Percentiles rank a stretch among this genome's conserved stretches.
phyloP scores from a whole-genome alignment of 2,113 vertebrate species.

The Poeciliopsis retropinna region DNA sequence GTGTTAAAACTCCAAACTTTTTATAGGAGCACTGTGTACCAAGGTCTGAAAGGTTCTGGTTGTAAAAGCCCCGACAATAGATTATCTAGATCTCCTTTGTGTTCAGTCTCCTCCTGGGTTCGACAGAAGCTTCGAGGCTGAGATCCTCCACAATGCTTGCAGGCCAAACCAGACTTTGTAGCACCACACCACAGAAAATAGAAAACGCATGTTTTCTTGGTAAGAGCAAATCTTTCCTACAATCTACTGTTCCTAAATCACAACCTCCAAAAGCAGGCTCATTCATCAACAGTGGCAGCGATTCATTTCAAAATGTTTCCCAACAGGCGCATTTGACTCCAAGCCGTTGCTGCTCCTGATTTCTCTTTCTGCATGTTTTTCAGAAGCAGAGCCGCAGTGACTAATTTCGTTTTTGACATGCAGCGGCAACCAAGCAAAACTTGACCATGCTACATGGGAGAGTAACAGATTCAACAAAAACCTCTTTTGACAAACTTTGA shows the following conservation, averaged over 20 bases:
- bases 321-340: slow-evolving; percentile 36
- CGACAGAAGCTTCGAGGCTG: slow-evolving; percentile 57
- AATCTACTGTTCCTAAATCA: slow-evolving; percentile 57
- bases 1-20: background rate
- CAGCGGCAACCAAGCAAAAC: slow-evolving; percentile 12
- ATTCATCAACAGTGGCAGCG: slow-evolving; percentile 36
- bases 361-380: slow-evolving; percentile 16
- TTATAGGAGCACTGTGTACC: slow-evolving; percentile 12
- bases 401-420: slow-evolving; percentile 26
- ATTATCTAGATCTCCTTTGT: slow-evolving; percentile 41
- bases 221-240: slow-evolving; percentile 49
- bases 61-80: slow-evolving; percentile 33
- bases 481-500: slow-evolving; percentile 18
- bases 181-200: slow-evolving; percentile 38
- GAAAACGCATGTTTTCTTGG: slow-evolving; percentile 52
- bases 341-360: slow-evolving; percentile 19
- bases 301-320: slow-evolving; percentile 52
- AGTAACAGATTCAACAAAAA: slow-evolving; percentile 16
- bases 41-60: slow-evolving; percentile 26
- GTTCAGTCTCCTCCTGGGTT: slow-evolving; percentile 54
- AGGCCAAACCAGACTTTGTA: slow-evolving; percentile 31
- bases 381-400: slow-evolving; percentile 14
- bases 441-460: slow-evolving; percentile 13
- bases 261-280: slow-evolving; percentile 41
- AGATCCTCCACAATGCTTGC: slow-evolving; percentile 46